These are phyloP conservation scores for Drosophila formosana DNA, from an alignment of 2,888 invertebrate species.

Conservation along the genomic window DNA sequence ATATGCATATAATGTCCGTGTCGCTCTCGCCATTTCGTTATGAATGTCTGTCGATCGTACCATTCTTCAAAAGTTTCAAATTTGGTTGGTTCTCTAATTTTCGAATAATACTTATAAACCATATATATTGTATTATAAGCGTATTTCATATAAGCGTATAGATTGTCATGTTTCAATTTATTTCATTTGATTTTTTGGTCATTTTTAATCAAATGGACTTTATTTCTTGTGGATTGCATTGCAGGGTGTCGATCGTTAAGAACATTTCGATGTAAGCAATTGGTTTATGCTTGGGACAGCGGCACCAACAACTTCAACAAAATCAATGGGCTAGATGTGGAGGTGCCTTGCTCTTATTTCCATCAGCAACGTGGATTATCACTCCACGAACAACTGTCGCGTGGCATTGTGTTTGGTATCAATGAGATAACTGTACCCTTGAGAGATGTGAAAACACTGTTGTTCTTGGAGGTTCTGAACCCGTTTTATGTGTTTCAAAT, in stretches of 20 bases:
- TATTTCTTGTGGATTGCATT: neutral
- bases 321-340: constrained; percentile 90
- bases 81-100: no score
- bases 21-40: no score
- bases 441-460: constrained; percentile 89
- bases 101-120: no score
- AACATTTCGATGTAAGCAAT: constrained; percentile 93
- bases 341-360: constrained; percentile 82
- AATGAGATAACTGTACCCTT: constrained; percentile 94
- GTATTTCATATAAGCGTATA: neutral
- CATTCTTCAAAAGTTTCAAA: no score
- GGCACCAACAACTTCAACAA: constrained; percentile 89
- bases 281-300: constrained; percentile 92
- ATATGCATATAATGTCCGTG: no score
- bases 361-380: constrained; percentile 83
- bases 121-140: no score
- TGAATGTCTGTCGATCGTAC: no score
- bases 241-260: constrained; percentile 87
- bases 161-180: no score
- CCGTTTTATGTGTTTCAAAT: constrained; percentile 98
- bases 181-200: no score
- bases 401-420: constrained; percentile 92
- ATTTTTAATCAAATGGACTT: neutral
- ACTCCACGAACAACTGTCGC: constrained; percentile 76
- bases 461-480: constrained; percentile 94